Percentiles rank a stretch among this genome's conserved stretches.
These are phyloP conservation scores for western clawed frog (Xenopus tropicalis) DNA, from an alignment of 2,113 vertebrate genomes.

Conservation along the genomic window UCB_Xtro_10.0 CM004452.2:35984501-35985000, in stretches of 20 bases:
- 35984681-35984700: constrained; percentile 21
- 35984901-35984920: too few species aligned
- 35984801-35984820: constrained; percentile 4
- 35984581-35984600: constrained; percentile 11
- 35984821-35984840: neutral
- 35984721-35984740: constrained; percentile 13
- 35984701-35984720: neutral
- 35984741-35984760: constrained; percentile 13
- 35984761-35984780: neutral
- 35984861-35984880: too few species aligned
- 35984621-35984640: constrained; percentile 26
- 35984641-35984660: neutral
- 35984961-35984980: too few species aligned
- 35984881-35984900: too few species aligned
- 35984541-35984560: too few species aligned
- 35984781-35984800: constrained; percentile 19
- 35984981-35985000: too few species aligned
- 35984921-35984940: too few species aligned
- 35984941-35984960: too few species aligned
- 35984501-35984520: too few species aligned
- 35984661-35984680: constrained; percentile 29
- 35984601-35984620: constrained; percentile 18
- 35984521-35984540: too few species aligned
- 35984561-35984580: neutral
- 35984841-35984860: neutral